These are phyloP conservation scores for Idris sp. DNA, from an alignment of 1,140 invertebrate species.

Conservation along the genomic window DNA sequence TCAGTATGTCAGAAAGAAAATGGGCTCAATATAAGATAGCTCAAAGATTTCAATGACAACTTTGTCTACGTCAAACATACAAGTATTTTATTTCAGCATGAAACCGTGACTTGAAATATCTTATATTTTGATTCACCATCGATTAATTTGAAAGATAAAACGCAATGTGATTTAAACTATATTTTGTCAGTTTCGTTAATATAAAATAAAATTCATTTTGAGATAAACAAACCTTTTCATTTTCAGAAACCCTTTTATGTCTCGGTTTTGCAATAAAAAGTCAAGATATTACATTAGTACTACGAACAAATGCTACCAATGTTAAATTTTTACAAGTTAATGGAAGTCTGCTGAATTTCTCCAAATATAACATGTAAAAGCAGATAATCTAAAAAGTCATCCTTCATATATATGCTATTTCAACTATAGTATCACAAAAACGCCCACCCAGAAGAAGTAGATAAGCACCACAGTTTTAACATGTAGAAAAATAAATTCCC, in stretches of 20 bases:
- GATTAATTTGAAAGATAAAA: background rate
- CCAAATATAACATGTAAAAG: constrained; percentile 13
- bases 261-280: too few relatives aligned
- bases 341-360: too few relatives aligned
- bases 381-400: too few relatives aligned
- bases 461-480: constrained; percentile 21
- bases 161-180: background rate
- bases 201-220: constrained; percentile 4
- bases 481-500: constrained; percentile 46
- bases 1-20: constrained; percentile 37
- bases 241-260: too few relatives aligned
- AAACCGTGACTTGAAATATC: constrained; percentile 13
- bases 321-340: too few relatives aligned
- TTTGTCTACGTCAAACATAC: constrained; percentile 14
- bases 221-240: constrained; percentile 1
- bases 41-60: constrained; percentile 37
- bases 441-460: constrained; percentile 16
- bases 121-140: constrained; percentile 11
- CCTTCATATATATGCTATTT: too few relatives aligned
- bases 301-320: too few relatives aligned
- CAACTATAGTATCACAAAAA: constrained; percentile 26
- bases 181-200: constrained; percentile 4
- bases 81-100: constrained; percentile 26
- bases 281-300: too few relatives aligned
- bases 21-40: constrained; percentile 41